Evolutionary conservation across 2,888 invertebrate genomes (phyloP), one percentile per base, ranked within the genome.

Genomic region (Sphinx pinastri): DNA sequence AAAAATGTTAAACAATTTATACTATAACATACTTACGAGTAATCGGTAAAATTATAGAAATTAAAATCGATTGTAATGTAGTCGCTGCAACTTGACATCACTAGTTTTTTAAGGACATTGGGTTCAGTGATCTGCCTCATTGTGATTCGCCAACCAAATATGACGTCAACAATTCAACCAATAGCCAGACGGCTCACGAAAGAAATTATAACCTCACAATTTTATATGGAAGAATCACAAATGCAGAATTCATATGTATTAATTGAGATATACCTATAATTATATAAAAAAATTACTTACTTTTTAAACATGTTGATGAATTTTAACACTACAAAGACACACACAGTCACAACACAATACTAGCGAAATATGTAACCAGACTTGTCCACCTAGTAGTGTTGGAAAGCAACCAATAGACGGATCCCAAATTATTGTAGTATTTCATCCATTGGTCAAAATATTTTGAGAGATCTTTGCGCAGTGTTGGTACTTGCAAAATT

Each of bases 271-370:
- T 19, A 51, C 0, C 19, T 58, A n/a, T 45, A 71, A 25, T 51
- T 45, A 60, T 67, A 68, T 70, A 63, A 69, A 68, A n/a, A 69
- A 52, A 71, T 51, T 71, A 94, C 94, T 94, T 83, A 94, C 94
- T 94, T 94, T 81, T 94, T 94, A 74, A 94, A 94, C 94, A 94
- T 94, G 75, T 76, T 89, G 82, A 13, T 57, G 68, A 63, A 66
- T 72, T 68, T 67, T 68, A 55, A 68, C 71, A 31, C 70, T 68
- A 67, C 11, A 69, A 68, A 63, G 57, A 59, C 60, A 16, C 67
- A 67, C 25, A 70, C 70, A 72, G 54, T 13, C 67, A 69, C 31
- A 51, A 66, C 67, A 73, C 68, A 49, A 57, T 70, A 69, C 71
- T 68, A 71, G 47, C 19, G 60, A 67, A 75, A 10, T 16, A 63